Evolutionary conservation across 2,113 vertebrate genomes (phyloP).

Genomic region (Nanorana parkeri): DNA sequence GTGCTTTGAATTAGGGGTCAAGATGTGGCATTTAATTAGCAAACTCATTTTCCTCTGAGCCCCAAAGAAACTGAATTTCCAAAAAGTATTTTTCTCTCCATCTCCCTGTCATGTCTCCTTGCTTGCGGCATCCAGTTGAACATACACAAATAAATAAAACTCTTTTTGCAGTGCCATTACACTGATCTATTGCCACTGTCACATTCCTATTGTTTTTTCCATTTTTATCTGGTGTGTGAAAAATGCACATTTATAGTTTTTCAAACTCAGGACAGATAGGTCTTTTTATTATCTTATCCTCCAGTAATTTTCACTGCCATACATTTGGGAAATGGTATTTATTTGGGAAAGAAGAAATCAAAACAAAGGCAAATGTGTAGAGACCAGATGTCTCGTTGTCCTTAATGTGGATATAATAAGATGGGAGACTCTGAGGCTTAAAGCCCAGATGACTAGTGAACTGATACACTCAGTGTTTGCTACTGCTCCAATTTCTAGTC

Average conservation of each 20-base stretch:
- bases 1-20: conserved; percentile 20
- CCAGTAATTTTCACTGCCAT: conserved; percentile 32
- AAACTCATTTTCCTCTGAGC: conserved; percentile 14
- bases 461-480: conserved; percentile 15
- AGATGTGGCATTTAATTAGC: conserved; percentile 47
- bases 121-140: conserved; percentile 36
- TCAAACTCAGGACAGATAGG: conserved; percentile 33
- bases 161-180: conserved; percentile 41
- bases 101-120: conserved; percentile 1
- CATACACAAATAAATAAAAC: conserved; percentile 49
- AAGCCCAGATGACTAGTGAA: conserved; percentile 32
- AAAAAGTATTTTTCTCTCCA: neutral
- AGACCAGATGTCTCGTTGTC: conserved; percentile 38
- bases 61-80: neutral
- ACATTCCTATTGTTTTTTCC: conserved; percentile 41
- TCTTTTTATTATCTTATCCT: conserved; percentile 35
- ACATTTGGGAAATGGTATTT: conserved; percentile 41
- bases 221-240: conserved; percentile 30
- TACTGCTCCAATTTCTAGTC: conserved; percentile 22
- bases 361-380: conserved; percentile 31
- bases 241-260: conserved; percentile 23
- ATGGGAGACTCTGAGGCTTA: neutral
- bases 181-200: conserved; percentile 55
- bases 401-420: conserved; percentile 44
- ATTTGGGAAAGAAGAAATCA: conserved; percentile 30